phyloP scores from a whole-genome alignment of 2,113 vertebrate species.

The Ranitomeya variabilis region DNA sequence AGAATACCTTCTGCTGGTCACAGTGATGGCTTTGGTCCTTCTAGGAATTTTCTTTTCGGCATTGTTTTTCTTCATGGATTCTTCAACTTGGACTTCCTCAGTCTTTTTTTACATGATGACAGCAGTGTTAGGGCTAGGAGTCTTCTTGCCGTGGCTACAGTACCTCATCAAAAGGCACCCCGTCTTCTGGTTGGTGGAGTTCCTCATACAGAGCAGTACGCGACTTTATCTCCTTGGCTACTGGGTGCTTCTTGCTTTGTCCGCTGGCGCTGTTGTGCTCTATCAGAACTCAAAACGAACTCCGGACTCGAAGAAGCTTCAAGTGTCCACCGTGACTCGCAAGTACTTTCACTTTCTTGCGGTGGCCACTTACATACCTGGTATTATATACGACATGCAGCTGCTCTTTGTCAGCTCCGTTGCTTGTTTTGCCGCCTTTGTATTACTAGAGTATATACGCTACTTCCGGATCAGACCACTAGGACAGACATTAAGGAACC shows the following conservation, averaged over 20 bases:
- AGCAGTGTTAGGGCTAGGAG: conserved; percentile 84
- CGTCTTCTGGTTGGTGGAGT: conserved; percentile 88
- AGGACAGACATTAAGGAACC: conserved; percentile 82
- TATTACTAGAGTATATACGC: conserved; percentile 89
- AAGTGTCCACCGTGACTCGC: conserved; percentile 83
- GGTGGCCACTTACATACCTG: conserved; percentile 89
- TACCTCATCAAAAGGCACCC: conserved; percentile 89
- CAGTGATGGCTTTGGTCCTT: conserved; percentile 82
- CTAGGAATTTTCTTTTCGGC: conserved; percentile 88
- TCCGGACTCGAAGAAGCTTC: conserved; percentile 87
- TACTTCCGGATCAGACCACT: conserved; percentile 92
- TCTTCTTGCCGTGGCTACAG: conserved; percentile 93
- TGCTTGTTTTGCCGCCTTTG: conserved; percentile 81
- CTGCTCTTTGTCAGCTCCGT: conserved; percentile 87
- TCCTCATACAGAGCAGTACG: conserved; percentile 78
- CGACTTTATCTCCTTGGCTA: conserved; percentile 84
- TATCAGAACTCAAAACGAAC: conserved; percentile 85
- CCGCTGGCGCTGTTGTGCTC: conserved; percentile 83
- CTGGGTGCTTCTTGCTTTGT: conserved; percentile 80
- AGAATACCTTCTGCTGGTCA: conserved; percentile 89
- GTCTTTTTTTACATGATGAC: conserved; percentile 95
- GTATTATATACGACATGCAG: conserved; percentile 86
- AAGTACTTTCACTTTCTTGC: conserved; percentile 95
- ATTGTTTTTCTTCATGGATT: conserved; percentile 95
- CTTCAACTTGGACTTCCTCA: conserved; percentile 91